phyloP scores from a whole-genome alignment of 23 tunicate genomes.

The Trididemnum clinides region DNA sequence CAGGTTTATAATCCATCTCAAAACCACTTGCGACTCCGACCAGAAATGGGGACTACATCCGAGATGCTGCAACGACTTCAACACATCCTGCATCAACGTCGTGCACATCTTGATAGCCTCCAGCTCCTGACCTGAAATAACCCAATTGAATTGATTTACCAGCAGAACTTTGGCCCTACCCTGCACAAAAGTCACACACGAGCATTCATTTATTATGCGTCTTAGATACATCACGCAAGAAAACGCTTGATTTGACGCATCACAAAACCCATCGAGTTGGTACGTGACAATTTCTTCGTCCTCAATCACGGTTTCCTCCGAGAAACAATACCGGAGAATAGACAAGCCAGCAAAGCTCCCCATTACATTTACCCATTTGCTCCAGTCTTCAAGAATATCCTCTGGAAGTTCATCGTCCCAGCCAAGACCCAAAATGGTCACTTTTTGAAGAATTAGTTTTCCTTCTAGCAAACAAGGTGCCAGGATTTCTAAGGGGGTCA shows the following conservation, averaged over 20 bases:
- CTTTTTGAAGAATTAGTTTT: slow-evolving; percentile 4
- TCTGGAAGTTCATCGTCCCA: background rate
- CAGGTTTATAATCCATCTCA: too few relatives aligned
- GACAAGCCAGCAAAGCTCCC: background rate
- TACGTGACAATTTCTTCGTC: background rate
- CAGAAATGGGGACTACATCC: too few relatives aligned
- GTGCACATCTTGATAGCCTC: too few relatives aligned
- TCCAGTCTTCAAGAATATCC: background rate
- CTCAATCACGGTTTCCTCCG: background rate
- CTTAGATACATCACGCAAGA: slow-evolving; percentile 12
- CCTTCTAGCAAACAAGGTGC: slow-evolving; percentile 4
- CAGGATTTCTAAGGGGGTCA: background rate
- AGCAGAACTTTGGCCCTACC: background rate
- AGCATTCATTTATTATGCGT: background rate
- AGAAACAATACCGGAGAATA: background rate
- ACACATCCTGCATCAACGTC: too few relatives aligned
- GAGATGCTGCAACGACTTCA: too few relatives aligned
- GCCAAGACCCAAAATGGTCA: background rate
- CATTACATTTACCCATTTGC: background rate
- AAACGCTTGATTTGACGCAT: background rate
- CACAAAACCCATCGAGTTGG: slow-evolving; percentile 10
- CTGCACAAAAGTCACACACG: background rate
- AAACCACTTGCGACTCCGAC: too few relatives aligned
- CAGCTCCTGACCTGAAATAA: too few relatives aligned
- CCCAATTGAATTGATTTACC: background rate